These are phyloP conservation scores for Cepphus grylle DNA, from an alignment of 2,113 vertebrate genomes.

Conservation along the genomic window DNA sequence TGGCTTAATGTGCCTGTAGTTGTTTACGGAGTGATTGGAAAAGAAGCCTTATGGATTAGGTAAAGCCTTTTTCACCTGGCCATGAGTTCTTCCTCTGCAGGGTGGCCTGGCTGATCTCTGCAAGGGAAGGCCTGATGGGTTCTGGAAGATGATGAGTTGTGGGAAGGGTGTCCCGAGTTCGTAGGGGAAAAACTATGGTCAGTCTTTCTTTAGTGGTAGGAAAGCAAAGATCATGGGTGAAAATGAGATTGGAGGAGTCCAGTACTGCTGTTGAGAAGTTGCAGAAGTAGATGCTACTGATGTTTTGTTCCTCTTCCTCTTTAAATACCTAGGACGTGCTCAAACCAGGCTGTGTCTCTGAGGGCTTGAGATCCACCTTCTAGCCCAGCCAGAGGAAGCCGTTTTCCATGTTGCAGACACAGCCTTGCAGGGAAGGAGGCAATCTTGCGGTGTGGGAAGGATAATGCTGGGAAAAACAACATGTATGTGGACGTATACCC, in stretches of 20 bases:
- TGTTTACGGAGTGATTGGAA: not conserved
- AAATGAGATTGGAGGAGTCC: not conserved
- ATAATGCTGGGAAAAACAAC: not conserved
- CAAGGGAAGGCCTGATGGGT: not conserved
- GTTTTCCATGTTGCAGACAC: not conserved
- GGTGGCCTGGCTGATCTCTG: not conserved
- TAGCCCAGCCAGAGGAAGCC: not conserved
- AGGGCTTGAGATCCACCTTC: not conserved
- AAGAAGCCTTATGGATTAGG: not conserved
- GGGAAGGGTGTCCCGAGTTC: not conserved
- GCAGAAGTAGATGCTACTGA: not conserved
- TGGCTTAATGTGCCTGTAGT: not conserved
- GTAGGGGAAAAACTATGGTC: not conserved
- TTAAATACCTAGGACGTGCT: not conserved
- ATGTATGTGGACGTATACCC: not conserved
- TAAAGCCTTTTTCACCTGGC: not conserved
- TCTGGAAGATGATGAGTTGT: not conserved
- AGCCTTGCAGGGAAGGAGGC: not conserved
- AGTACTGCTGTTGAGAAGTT: not conserved
- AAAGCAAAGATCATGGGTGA: not conserved
- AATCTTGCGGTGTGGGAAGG: not conserved
- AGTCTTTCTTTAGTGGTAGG: not conserved
- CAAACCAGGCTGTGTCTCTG: not conserved
- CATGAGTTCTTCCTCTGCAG: accelerated
- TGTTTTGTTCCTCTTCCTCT: not conserved